phyloP scores from a whole-genome alignment of 2,888 invertebrate genomes.

The Phaedon cochleariae region DNA sequence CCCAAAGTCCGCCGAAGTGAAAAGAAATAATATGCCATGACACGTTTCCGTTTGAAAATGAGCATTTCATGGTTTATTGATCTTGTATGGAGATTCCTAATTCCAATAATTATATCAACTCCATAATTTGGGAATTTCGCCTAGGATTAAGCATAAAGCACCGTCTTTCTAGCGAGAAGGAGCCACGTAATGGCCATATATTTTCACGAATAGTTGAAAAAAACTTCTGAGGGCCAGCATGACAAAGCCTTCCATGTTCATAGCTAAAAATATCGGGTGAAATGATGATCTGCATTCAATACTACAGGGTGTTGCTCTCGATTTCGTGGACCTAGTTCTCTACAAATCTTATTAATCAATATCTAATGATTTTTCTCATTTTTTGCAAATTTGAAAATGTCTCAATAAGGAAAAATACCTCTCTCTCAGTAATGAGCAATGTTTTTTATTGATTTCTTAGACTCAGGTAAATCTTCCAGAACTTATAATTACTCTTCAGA shows the following conservation, averaged over 20 bases:
- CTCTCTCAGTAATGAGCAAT: neutral
- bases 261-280: slow-evolving; percentile 2
- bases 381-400: neutral
- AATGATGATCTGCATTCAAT: neutral
- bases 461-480: neutral
- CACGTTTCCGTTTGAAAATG: neutral
- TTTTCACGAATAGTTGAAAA: slow-evolving; percentile 9
- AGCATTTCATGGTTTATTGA: neutral
- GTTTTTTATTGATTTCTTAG: neutral
- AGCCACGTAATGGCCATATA: slow-evolving; percentile 12
- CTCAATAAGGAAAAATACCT: neutral
- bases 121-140: slow-evolving; percentile 8
- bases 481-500: neutral
- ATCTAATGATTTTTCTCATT: neutral
- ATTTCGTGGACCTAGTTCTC: neutral
- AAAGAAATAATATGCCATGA: slow-evolving; percentile 37
- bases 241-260: slow-evolving; percentile 4
- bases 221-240: slow-evolving; percentile 8
- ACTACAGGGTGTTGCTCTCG: neutral
- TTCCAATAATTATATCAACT: neutral
- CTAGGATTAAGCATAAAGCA: slow-evolving; percentile 12
- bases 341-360: neutral
- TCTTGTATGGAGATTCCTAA: neutral
- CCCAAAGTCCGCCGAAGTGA: slow-evolving; percentile 53
- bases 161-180: slow-evolving; percentile 1